Percentiles rank a stretch among this genome's conserved stretches.
phyloP scores from a whole-genome alignment of 2,888 invertebrate species.

The Cataglyphis cursor region DNA sequence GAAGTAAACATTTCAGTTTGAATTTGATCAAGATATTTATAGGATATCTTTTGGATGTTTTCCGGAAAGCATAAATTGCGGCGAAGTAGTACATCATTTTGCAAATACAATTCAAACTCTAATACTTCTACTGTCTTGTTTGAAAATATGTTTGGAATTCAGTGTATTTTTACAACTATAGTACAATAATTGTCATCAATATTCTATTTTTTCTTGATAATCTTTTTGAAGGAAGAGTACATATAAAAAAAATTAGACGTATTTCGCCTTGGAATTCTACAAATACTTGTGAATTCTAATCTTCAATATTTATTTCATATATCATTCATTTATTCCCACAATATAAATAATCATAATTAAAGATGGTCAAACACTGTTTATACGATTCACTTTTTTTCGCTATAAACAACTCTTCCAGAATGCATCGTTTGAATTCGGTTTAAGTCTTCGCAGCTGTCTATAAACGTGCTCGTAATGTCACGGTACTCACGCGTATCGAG shows the following conservation, averaged over 20 bases:
- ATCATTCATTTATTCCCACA: background rate
- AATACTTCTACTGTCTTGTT: slow-evolving; percentile 16
- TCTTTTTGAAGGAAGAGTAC: background rate
- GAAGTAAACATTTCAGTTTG: slow-evolving; percentile 49
- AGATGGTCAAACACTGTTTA: background rate
- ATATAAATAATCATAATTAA: background rate
- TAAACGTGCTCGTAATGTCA: slow-evolving; percentile 46
- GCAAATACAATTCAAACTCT: slow-evolving; percentile 15
- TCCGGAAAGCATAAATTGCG: slow-evolving; percentile 18
- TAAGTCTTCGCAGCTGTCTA: slow-evolving; percentile 14
- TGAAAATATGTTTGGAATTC: background rate
- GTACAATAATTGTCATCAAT: background rate
- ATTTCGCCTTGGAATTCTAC: background rate
- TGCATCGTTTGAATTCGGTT: slow-evolving; percentile 25
- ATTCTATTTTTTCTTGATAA: background rate
- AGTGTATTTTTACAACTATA: background rate
- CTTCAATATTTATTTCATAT: background rate
- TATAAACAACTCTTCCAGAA: slow-evolving; percentile 17
- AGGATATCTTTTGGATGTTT: slow-evolving; percentile 35
- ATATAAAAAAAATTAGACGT: background rate
- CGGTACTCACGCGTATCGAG: background rate
- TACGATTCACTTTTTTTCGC: background rate
- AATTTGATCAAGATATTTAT: slow-evolving; percentile 48
- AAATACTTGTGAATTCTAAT: background rate
- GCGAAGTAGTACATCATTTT: slow-evolving; percentile 2